Base-by-base conservation (phyloP, 2,113 vertebrate genomes). In the Bos javanicus region DNA sequence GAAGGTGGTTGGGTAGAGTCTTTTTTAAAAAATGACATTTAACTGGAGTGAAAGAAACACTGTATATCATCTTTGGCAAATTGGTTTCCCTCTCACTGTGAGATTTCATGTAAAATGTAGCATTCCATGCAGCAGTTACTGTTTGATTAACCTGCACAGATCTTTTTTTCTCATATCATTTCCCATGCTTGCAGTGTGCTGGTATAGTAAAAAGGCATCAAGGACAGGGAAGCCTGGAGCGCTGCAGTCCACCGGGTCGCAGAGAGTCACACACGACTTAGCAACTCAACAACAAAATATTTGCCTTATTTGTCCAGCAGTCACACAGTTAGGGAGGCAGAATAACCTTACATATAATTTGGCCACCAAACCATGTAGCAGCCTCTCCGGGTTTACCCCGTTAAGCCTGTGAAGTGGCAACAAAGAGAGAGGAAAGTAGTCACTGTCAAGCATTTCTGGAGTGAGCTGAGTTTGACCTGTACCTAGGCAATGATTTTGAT, bases 31-130 rank as follows among this genome's bases (percentile, higher is more conserved):
- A 48, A 39, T 56, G 59, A 14, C 26, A 86, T 86, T 95, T 93
- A 95, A 82, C 14, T 78, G n/a, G 30, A 96, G 59, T 89, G 6
- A 94, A 94, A 87, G 39, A 98, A 85, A 64, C 92, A 50, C 25
- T 92, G 19, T 57, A 17, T 93, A 39, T 91, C 4, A 87, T 60
- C 36, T 80, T 6, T 64, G 94, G 26, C 64, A 93, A 91, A 60
- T 93, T 93, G 30, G 14, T 81, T 94, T 94, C 57, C 46, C 96
- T 46, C 64, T 94, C 7, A 28, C 13, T 80, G 23, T 93, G 89
- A 96, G 76, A 83, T 54, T 93, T 78, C 25, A 33, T 89, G 48
- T 93, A 88, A 96, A 93, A 92, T 89, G 43, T 93, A 90, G 80
- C 59, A 91, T 76, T 95, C 46, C 6, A 3, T 83, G 28, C 90